phyloP scores from a whole-genome alignment of 2,888 invertebrate genomes.

The Myopa testacea region DNA sequence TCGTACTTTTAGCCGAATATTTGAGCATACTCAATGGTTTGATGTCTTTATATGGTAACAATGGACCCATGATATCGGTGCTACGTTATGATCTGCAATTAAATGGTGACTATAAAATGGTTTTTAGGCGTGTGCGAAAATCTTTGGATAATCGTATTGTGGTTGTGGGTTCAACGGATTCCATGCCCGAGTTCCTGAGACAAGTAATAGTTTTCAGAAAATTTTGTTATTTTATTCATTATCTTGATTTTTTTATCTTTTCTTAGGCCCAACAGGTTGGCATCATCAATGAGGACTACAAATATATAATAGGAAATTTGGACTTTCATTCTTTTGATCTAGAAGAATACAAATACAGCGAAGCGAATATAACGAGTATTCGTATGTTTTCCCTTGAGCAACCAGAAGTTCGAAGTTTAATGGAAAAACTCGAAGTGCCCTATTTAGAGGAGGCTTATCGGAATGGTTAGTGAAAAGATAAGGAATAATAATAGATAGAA shows the following conservation, averaged over 20 bases:
- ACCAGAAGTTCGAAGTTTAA: constrained; percentile 68
- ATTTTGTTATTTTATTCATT: background rate
- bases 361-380: constrained; percentile 84
- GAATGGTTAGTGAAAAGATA: constrained; percentile 52
- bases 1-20: constrained; percentile 66
- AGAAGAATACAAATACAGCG: constrained; percentile 81
- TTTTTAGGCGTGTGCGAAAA: constrained; percentile 77
- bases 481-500: background rate
- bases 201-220: constrained; percentile 54
- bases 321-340: constrained; percentile 77
- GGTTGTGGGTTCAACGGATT: constrained; percentile 77
- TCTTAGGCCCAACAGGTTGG: constrained; percentile 90
- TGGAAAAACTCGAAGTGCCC: constrained; percentile 55
- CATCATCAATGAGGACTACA: constrained; percentile 94
- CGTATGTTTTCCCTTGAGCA: constrained; percentile 75
- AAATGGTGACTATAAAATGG: constrained; percentile 76
- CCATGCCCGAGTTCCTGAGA: constrained; percentile 72
- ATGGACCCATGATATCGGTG: constrained; percentile 71
- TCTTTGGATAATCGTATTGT: constrained; percentile 78
- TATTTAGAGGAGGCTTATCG: constrained; percentile 55
- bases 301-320: constrained; percentile 82
- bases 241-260: background rate
- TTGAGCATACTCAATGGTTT: constrained; percentile 79
- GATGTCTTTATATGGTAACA: constrained; percentile 75
- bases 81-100: constrained; percentile 74